Base-by-base conservation (phyloP, 2,888 invertebrate species). In the Thalpophila matura region DNA sequence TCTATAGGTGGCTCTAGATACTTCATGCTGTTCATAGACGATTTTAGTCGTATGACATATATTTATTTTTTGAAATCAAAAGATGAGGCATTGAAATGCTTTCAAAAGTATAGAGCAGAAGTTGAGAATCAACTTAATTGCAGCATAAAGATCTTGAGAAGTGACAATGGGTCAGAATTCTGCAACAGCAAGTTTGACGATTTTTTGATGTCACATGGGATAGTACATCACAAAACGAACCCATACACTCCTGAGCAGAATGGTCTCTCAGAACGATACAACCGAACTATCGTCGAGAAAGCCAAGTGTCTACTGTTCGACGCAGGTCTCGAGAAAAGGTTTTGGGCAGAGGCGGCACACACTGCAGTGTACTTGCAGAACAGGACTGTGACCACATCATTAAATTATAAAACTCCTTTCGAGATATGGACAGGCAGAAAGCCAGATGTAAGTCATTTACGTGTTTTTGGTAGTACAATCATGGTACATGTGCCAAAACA, bases 401-500 rank as follows among this genome's bases (percentile, higher is more conserved):
- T 59, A 43, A n/a, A n/a, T n/a, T n/a, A n/a, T n/a, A n/a, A n/a
- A 38, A 64, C 55, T 16, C 59, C 50, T 12, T 50, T 33, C 2
- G 55, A 59, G 20, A 29, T 46, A 9, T 51, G 45, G 45, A 54
- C 16, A 2, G 40, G 50, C 16, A 72, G 33, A 66, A 68, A 70
- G 74, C 74, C 24, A 45, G 63, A 73, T 40, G n/a, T 73, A 35
- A 67, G 67, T 49, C 66, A 76, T n/a, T n/a, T n/a, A n/a, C n/a
- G n/a, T n/a, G n/a, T n/a, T n/a, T n/a, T n/a, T n/a, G n/a, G n/a
- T n/a, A n/a, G n/a, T n/a, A n/a, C n/a, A n/a, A n/a, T n/a, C n/a
- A n/a, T n/a, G 74, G 62, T 63, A 14, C 73, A 73, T 64, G 43
- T 76, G 4, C 60, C 69, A 2, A 69, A 26, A 46, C n/a, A n/a